Evolutionary conservation across 2,888 invertebrate genomes (phyloP).

Genomic region (Cephus sareptanus): DNA sequence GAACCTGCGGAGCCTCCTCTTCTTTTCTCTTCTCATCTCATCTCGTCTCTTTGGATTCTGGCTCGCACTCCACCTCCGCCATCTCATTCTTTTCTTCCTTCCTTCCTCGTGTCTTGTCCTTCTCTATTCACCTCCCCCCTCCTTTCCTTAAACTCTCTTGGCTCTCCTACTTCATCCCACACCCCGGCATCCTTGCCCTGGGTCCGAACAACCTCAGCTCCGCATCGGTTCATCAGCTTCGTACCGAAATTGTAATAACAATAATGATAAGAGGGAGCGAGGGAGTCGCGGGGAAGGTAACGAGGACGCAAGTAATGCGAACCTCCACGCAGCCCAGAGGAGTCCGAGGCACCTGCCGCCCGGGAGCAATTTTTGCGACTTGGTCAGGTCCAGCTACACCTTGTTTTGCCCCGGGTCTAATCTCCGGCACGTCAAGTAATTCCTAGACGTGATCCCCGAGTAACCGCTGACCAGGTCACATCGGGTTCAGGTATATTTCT

Average conservation of each 20-base stretch:
- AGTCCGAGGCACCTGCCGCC: constrained; percentile 3
- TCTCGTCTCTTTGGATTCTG: constrained; percentile 9
- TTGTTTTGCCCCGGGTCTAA: not conserved
- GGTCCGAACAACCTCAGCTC: constrained; percentile 18
- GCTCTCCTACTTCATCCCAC: not conserved
- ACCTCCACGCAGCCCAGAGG: not conserved
- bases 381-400: not conserved
- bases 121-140: constrained; percentile 4
- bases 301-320: constrained; percentile 10
- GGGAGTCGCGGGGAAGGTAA: constrained; percentile 4
- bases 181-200: not conserved
- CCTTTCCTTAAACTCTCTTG: constrained; percentile 13
- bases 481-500: not conserved
- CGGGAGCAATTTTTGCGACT: constrained; percentile 28
- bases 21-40: constrained; percentile 23
- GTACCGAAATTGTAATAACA: constrained; percentile 56
- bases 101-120: constrained; percentile 16
- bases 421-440: not conserved
- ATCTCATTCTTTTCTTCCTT: constrained; percentile 15
- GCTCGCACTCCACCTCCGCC: constrained; percentile 16
- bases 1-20: constrained; percentile 29
- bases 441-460: not conserved
- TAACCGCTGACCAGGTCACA: not conserved
- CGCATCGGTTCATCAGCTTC: constrained; percentile 48
- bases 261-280: constrained; percentile 43